phyloP scores from a whole-genome alignment of 2,888 invertebrate species.

The Melanchra persicariae region DNA sequence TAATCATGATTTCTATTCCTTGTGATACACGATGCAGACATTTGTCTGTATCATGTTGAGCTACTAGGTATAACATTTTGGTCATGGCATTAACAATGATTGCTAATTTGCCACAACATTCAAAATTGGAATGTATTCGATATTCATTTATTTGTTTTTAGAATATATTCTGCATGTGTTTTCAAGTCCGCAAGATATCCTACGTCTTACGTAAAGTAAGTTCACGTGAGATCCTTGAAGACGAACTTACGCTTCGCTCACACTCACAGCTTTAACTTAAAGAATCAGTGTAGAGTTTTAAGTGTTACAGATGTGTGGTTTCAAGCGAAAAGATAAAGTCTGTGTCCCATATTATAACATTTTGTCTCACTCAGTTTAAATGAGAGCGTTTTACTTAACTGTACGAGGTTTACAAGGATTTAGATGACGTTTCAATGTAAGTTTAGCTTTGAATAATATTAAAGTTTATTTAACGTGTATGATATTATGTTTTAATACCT shows the following conservation, averaged over 20 bases:
- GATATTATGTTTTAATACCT: conserved; percentile 10
- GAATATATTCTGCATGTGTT: neutral
- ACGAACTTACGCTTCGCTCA: conserved; percentile 9
- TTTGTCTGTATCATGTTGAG: too few relatives aligned
- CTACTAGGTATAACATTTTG: too few relatives aligned
- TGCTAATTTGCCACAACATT: too few relatives aligned
- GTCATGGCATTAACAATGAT: too few relatives aligned
- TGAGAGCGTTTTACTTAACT: conserved; percentile 38
- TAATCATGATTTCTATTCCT: neutral
- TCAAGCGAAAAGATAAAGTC: conserved; percentile 44
- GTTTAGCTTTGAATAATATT: conserved; percentile 35
- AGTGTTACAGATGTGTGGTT: conserved; percentile 52
- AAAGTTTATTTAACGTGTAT: conserved; percentile 22
- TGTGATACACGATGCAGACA: too few relatives aligned
- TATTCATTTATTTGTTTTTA: neutral
- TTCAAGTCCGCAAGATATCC: neutral
- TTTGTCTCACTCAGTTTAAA: conserved; percentile 44
- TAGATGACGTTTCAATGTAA: conserved; percentile 26
- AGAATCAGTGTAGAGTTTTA: conserved; percentile 51
- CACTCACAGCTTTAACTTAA: conserved; percentile 30
- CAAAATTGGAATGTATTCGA: neutral
- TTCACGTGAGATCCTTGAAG: conserved; percentile 12
- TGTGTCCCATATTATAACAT: conserved; percentile 46
- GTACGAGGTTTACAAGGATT: conserved; percentile 18
- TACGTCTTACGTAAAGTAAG: conserved; percentile 22